Base-by-base conservation (phyloP, 1,140 invertebrate genomes). In the Eriocheir sinensis region DNA sequence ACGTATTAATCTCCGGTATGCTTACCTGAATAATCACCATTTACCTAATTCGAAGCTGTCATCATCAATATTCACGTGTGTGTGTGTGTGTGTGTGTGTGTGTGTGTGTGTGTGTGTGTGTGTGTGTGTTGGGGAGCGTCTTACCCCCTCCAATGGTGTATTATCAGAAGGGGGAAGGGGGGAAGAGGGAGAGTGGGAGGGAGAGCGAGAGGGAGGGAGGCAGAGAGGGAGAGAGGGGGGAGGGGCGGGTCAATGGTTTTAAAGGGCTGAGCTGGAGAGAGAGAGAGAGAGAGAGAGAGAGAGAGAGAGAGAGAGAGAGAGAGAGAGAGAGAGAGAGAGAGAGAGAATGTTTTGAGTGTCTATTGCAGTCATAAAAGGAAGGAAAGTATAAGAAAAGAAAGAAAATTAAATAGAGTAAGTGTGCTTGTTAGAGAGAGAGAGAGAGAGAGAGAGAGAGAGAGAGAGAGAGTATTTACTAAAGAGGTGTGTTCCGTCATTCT, bases 211-310 rank as follows among this genome's bases (percentile, higher is more conserved):
- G 60, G n/a, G 60, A 72, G 60, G n/a, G 60, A 83, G 81, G 30
- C 15, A 83, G 81, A 83, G 81, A 83, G 81, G 30, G 81, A 83
- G 81, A 83, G 81, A 38, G 81, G 81, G 21, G 81, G 81, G 81
- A n/a, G 15, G 12, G 36, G 81, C 30, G 36, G 36, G 30, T 83
- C 36, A 83, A 83, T 83, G 30, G 36, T 38, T 34, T 83, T 34
- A 34, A 34, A 34, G 36, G 81, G 36, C 30, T 34, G 81, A 83
- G 81, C 12, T 32, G 36, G 81, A 83, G 81, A 83, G 81, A 83
- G 81, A 83, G 81, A 83, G 81, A 83, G 81, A 83, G 81, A 83
- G 81, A 83, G 81, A 83, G 81, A 83, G 81, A 83, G 81, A 83
- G 81, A 83, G 81, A 83, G 81, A 83, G 60, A 72, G 60, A 72